Percentiles rank a stretch among this genome's conserved stretches.
Conservation (phyloP, 2,797 vertebrate genomes). For the Fistularia tabacaria region DNA sequence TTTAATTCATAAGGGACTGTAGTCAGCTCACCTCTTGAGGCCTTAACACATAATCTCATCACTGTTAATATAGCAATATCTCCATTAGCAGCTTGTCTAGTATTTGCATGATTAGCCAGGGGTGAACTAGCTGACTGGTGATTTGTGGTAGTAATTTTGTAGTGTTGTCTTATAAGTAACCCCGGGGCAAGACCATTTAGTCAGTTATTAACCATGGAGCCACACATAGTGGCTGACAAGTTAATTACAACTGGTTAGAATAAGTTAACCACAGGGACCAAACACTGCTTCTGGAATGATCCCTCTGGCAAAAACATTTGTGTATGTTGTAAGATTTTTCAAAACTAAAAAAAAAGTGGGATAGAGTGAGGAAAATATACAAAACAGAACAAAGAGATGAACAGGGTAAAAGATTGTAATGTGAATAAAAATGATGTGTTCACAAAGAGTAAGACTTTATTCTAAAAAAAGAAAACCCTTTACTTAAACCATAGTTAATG, state of each 20-base stretch:
- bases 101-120: constrained; percentile 59
- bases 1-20: constrained; percentile 53
- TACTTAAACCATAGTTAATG: no score
- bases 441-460: no score
- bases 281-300: constrained; percentile 14
- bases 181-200: constrained; percentile 52
- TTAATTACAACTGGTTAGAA: constrained; percentile 66
- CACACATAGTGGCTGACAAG: constrained; percentile 53
- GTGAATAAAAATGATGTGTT: no score
- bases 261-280: constrained; percentile 49
- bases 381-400: no score
- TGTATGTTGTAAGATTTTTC: constrained; percentile 20
- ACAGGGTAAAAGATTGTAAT: no score
- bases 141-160: constrained; percentile 62
- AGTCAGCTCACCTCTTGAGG: constrained; percentile 50
- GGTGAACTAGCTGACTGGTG: constrained; percentile 50
- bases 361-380: no score
- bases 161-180: constrained; percentile 55
- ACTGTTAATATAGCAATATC: constrained; percentile 31
- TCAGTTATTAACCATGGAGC: constrained; percentile 61
- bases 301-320: constrained; percentile 15
- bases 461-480: no score
- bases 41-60: constrained; percentile 53
- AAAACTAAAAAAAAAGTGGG: neutral
- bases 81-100: constrained; percentile 57